Evolutionary conservation across 2,113 vertebrate species (phyloP).

Genomic region (Leucosticte australis): DNA sequence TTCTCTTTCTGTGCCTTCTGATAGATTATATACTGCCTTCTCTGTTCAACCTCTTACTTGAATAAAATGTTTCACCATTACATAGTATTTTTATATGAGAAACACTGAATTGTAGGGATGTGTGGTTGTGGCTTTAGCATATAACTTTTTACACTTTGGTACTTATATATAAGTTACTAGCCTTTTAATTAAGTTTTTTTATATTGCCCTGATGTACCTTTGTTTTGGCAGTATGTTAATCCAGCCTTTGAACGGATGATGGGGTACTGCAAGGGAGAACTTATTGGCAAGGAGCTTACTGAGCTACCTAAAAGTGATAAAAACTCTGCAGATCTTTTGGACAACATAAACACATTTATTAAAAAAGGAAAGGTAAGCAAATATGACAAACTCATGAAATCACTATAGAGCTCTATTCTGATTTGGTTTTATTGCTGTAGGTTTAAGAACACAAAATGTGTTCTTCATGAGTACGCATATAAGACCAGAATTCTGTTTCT

Average conservation of each 20-base stretch:
- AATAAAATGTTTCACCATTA: neutral
- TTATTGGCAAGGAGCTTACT: slow-evolving; percentile 91
- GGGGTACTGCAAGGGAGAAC: slow-evolving; percentile 90
- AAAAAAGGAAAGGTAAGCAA: slow-evolving; percentile 90
- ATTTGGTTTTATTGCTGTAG: neutral
- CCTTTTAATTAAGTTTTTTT: neutral
- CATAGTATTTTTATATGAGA: neutral
- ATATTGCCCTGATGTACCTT: neutral
- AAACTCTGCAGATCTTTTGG: slow-evolving; percentile 87
- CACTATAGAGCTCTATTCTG: neutral
- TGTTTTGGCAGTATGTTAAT: slow-evolving; percentile 87
- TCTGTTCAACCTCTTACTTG: neutral
- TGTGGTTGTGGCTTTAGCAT: neutral
- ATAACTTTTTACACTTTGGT: neutral
- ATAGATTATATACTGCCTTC: neutral
- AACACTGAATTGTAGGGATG: neutral
- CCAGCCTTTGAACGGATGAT: slow-evolving; percentile 94
- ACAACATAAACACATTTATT: slow-evolving; percentile 91
- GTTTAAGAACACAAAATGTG: neutral
- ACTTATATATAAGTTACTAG: neutral
- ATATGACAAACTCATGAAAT: neutral
- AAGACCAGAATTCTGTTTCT: neutral
- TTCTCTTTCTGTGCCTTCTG: neutral
- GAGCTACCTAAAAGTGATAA: slow-evolving; percentile 91
- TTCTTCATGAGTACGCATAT: neutral